Evolutionary conservation across 2,888 invertebrate species (phyloP).

Genomic region (Troides helena): DNA sequence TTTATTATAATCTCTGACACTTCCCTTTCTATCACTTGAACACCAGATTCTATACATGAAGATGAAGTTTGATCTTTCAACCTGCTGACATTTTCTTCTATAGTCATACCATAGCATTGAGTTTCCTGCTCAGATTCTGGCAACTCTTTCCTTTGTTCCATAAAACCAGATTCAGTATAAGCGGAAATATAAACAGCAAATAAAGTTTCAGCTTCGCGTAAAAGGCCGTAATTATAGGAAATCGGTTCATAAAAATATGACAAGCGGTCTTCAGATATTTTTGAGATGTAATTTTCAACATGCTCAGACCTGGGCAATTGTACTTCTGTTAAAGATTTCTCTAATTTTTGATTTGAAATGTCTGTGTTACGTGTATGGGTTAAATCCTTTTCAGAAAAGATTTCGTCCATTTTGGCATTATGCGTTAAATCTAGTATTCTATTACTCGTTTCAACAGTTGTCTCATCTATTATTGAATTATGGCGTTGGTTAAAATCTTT

Average conservation of each 20-base stretch:
- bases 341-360: not conserved
- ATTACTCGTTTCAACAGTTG: not conserved
- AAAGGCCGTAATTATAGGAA: constrained; percentile 11
- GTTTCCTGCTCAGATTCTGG: constrained; percentile 3
- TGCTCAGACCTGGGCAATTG: not conserved
- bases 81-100: not conserved
- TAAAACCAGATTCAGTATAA: not conserved
- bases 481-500: not conserved
- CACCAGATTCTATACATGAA: not conserved
- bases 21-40: not conserved
- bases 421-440: not conserved
- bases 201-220: constrained; percentile 36
- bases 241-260: constrained; percentile 14
- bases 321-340: not conserved
- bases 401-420: not conserved
- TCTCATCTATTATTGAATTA: not conserved
- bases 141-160: constrained; percentile 1
- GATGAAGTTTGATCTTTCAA: not conserved
- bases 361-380: not conserved
- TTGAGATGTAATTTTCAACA: not conserved
- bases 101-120: not conserved
- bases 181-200: constrained; percentile 31
- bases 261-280: not conserved
- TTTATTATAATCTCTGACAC: not conserved
- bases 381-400: not conserved